Base-by-base conservation (phyloP, 2,888 invertebrate genomes). In the Automeris io region DNA sequence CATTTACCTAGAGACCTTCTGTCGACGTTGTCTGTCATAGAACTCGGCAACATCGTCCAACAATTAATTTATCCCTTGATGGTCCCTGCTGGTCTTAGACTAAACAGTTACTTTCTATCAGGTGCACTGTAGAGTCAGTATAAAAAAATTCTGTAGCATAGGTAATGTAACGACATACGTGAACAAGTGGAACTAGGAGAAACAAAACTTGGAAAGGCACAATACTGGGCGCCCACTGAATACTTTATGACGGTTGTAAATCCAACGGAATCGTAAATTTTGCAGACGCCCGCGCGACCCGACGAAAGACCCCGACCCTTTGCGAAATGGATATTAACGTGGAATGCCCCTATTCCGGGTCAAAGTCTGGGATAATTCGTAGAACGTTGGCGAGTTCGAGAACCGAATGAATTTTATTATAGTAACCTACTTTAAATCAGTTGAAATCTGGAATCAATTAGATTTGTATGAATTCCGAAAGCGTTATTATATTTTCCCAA, bases 171-270 rank as follows among this genome's bases (percentile, higher is more conserved):
- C 16, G 29, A 16, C 29, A 29, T 29, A 19, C 25, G 26, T 8
- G 23, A 3, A 13, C 29, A 13, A 33, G 33, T 13, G 37, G 33
- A 37, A 33, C 39, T 34, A 37, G 37, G 35, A 33, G 34, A 43
- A 42, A 50, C 58, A 52, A 50, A 61, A 61, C 61, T 63, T 59
- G 59, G 51, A 55, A 61, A 60, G 56, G 60, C 57, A 46, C 55
- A 59, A 52, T 53, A 54, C 49, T 47, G 52, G 43, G 55, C 47
- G 45, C 43, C 49, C 58, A 49, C 66, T 79, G 78, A 80, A 81
- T 80, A 68, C 72, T 79, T 81, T 79, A 80, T 77, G 75, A 70
- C 58, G 57, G 69, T 52, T 64, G 73, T 81, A 79, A 81, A 81
- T 80, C 76, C 74, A 67, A 65, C 47, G 53, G 56, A 70, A 70